Base-by-base conservation (phyloP, 2,797 vertebrate species). In the Myotis pilosus region DNA sequence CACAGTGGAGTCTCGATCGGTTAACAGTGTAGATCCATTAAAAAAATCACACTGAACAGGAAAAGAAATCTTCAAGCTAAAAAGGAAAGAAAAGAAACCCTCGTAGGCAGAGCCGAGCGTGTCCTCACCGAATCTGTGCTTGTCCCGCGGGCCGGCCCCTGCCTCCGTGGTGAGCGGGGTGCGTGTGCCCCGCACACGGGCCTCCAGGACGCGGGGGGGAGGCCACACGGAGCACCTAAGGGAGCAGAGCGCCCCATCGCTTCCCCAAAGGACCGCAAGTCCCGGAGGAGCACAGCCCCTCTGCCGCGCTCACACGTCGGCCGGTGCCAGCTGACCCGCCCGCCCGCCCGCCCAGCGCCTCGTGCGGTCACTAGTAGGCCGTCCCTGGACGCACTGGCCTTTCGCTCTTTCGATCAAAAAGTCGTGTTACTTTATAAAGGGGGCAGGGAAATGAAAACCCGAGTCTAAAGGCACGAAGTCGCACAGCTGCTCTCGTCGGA, bases 381-480 rank as follows among this genome's bases (percentile, higher is more conserved):
- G 8, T 96, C 49, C 75, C n/a, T 68, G 36, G 13, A 93, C 64
- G 87, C 92, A 96, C 97, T 86, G 96, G 97, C 95, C 85, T 94
- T 97, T 98, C 97, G 96, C 97, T 98, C 96, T 97, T 94, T 97
- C 94, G 74, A 93, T 97, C 94, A 64, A 97, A 98, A 97, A 98
- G 97, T 93, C 96, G 97, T 95, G 96, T 97, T 97, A 97, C 96
- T 97, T 96, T 55, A 94, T 96, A 89, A 55, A 15, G n/a, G 8
- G 1, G 33, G 11, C 11, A 51, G 28, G 13, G 76, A 96, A 98
- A 98, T 91, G 96, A 98, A 98, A 98, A 98, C 98, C 96, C 92
- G 97, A 98, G 97, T 98, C 98, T 98, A 98, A 99, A 99, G 98
- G 98, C 98, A 99, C 98, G 98, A 98, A 98, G 98, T 99, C 97